These are phyloP conservation scores for Montipora foliosa DNA, from an alignment of 64 coral and sea anemone species.

Conservation along the genomic window DNA sequence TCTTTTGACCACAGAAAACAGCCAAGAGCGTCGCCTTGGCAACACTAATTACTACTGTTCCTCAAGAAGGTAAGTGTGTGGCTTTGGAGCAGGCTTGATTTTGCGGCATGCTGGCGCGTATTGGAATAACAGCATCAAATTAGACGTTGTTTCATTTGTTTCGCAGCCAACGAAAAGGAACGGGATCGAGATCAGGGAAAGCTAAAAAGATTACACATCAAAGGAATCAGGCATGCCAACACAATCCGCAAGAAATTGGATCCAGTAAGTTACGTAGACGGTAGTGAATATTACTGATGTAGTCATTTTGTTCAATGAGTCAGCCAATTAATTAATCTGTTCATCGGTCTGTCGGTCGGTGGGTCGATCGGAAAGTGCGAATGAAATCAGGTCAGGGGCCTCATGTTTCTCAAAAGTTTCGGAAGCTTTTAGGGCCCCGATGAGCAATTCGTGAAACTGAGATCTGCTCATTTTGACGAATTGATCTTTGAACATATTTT, in stretches of 20 bases:
- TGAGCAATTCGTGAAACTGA: too few relatives aligned
- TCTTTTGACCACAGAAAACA: slow-evolving; percentile 66
- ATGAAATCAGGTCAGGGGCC: too few relatives aligned
- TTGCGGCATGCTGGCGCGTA: too few relatives aligned
- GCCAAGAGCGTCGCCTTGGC: slow-evolving; percentile 67
- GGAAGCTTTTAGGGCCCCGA: too few relatives aligned
- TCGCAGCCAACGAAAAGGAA: slow-evolving; percentile 3
- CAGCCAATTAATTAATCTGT: too few relatives aligned
- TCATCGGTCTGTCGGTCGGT: too few relatives aligned
- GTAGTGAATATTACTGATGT: not conserved
- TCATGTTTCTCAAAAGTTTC: too few relatives aligned
- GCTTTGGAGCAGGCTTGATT: not conserved
- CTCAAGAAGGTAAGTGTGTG: slow-evolving; percentile 48
- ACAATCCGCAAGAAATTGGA: slow-evolving; percentile 18
- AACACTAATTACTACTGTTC: not conserved
- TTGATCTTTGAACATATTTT: too few relatives aligned
- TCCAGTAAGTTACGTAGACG: slow-evolving; percentile 18
- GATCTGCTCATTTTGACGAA: too few relatives aligned
- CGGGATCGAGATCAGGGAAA: slow-evolving; percentile 10
- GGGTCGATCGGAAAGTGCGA: too few relatives aligned
- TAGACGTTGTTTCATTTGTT: not conserved
- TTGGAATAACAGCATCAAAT: too few relatives aligned
- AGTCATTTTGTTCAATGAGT: too few relatives aligned
- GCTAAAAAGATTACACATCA: slow-evolving; percentile 40
- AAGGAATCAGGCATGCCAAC: not conserved